Percentiles rank a stretch among this genome's conserved stretches.
Evolutionary conservation across 1,140 invertebrate species (phyloP).

Genomic region (Limonius californicus): DNA sequence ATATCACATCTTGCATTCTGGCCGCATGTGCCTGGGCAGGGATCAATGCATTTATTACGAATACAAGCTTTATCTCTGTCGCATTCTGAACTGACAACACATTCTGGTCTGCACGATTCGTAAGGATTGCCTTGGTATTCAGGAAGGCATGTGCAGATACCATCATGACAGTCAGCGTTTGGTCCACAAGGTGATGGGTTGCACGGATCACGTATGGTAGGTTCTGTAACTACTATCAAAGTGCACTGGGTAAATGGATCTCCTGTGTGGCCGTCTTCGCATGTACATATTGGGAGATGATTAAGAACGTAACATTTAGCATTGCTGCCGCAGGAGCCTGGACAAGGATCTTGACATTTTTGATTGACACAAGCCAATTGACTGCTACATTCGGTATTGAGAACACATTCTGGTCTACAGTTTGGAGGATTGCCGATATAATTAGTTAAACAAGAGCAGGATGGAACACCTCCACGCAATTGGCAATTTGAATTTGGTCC

Average conservation of each 20-base stretch:
- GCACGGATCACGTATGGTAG: conserved; percentile 58
- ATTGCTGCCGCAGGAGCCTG: conserved; percentile 69
- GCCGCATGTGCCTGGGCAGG: conserved; percentile 78
- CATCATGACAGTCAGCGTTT: conserved; percentile 64
- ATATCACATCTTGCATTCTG: conserved; percentile 79
- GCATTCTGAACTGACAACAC: conserved; percentile 77
- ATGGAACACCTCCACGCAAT: conserved; percentile 63
- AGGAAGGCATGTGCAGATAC: conserved; percentile 63
- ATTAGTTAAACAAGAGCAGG: conserved; percentile 72
- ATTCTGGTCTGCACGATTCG: conserved; percentile 76
- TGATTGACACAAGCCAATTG: conserved; percentile 67
- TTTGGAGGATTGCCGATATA: conserved; percentile 72
- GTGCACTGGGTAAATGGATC: conserved; percentile 73
- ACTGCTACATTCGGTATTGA: conserved; percentile 69
- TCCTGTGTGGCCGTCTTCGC: conserved; percentile 66
- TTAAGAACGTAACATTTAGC: conserved; percentile 69
- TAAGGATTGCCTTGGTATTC: conserved; percentile 78
- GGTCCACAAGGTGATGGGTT: conserved; percentile 76
- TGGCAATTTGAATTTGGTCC: conserved; percentile 78
- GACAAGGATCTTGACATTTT: conserved; percentile 71
- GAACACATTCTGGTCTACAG: conserved; percentile 69
- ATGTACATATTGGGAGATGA: conserved; percentile 71
- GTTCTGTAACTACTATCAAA: conserved; percentile 45
- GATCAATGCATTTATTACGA: conserved; percentile 76
- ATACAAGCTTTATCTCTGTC: conserved; percentile 74